These are phyloP conservation scores for Cercopithecus mona DNA, from an alignment of 2,113 vertebrate genomes.

Conservation along the genomic window DNA sequence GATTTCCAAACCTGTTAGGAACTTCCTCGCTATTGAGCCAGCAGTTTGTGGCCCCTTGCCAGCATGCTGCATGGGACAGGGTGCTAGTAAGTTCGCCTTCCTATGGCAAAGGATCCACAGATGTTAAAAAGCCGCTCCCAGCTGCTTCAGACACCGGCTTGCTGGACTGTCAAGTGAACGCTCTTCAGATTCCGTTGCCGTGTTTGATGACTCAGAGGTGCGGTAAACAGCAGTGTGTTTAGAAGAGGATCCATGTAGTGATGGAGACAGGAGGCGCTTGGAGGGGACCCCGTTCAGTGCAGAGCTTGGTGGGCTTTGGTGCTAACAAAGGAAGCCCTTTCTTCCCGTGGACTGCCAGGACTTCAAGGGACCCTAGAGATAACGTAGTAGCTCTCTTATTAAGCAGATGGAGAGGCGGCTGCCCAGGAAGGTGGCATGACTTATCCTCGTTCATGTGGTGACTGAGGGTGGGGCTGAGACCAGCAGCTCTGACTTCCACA, in stretches of 20 bases:
- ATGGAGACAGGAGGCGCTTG: not conserved
- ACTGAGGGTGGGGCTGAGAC: not conserved
- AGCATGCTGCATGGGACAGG: not conserved
- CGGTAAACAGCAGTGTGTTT: conserved; percentile 36
- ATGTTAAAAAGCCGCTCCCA: not conserved
- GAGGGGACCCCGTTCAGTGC: not conserved
- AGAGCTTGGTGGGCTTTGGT: not conserved
- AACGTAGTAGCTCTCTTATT: not conserved
- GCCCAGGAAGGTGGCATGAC: not conserved
- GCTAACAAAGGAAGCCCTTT: not conserved
- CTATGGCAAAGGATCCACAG: not conserved
- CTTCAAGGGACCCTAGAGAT: not conserved
- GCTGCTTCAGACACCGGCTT: not conserved
- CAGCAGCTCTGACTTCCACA: not conserved
- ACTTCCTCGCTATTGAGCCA: not conserved
- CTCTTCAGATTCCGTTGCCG: conserved; percentile 34
- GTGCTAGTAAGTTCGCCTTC: not conserved
- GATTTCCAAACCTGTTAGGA: not conserved
- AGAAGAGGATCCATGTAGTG: conserved; percentile 34
- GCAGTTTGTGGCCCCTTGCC: not conserved
- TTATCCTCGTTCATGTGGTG: not conserved
- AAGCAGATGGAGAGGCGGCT: not conserved
- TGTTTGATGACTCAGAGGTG: conserved; percentile 17
- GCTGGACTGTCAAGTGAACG: not conserved
- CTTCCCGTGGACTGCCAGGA: not conserved